Percentiles rank a stretch among this genome's conserved stretches.
Evolutionary conservation across 2,888 invertebrate genomes (phyloP).

Genomic region (Chloromyia formosa): DNA sequence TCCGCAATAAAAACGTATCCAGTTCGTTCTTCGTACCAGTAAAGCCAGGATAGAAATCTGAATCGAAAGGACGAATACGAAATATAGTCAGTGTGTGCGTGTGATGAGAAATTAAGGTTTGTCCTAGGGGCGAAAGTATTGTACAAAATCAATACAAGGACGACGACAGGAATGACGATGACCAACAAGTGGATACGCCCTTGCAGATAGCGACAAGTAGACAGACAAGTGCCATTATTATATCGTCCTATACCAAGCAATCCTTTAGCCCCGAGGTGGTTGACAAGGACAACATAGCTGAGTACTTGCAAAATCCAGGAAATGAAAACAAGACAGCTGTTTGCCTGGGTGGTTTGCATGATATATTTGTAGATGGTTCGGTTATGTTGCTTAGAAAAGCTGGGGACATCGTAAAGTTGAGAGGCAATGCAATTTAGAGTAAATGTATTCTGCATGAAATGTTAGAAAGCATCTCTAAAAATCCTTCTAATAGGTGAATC

Average conservation of each 20-base stretch:
- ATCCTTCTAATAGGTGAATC: too few relatives aligned
- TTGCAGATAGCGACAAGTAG: constrained; percentile 37
- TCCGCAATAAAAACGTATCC: constrained; percentile 12
- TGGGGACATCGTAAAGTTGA: too few relatives aligned
- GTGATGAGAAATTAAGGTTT: constrained; percentile 8
- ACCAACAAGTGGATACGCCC: constrained; percentile 50
- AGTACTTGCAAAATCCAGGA: too few relatives aligned
- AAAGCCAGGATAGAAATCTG: background rate
- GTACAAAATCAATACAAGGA: constrained; percentile 46
- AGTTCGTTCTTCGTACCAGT: background rate
- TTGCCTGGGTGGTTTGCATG: background rate
- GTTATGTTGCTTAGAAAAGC: too few relatives aligned
- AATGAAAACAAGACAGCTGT: too few relatives aligned
- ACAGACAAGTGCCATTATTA: constrained; percentile 43
- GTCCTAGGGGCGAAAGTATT: constrained; percentile 39
- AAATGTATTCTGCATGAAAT: too few relatives aligned
- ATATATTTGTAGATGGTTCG: too few relatives aligned
- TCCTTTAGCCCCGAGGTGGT: background rate
- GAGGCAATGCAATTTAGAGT: too few relatives aligned
- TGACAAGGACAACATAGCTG: background rate
- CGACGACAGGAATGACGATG: constrained; percentile 17
- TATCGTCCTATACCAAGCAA: background rate
- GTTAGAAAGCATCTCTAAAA: too few relatives aligned
- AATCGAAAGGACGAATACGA: background rate
- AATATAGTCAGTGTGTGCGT: background rate